Evolutionary conservation across 2,888 invertebrate genomes (phyloP).

Genomic region (Salticus scenicus): DNA sequence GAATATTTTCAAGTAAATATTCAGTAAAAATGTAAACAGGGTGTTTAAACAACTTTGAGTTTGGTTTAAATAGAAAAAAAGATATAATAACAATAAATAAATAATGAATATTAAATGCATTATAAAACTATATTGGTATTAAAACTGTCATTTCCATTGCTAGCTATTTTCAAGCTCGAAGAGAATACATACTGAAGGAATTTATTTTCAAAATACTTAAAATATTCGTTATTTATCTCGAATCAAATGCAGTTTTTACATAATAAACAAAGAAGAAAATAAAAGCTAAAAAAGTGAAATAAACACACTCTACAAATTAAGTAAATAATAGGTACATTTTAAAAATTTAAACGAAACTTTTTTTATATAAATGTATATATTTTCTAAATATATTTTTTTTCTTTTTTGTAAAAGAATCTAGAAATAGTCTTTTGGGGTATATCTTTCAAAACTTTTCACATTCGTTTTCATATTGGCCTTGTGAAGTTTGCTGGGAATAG

Average conservation of each 20-base stretch:
- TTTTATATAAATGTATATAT: not conserved
- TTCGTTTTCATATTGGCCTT: slow-evolving; percentile 50
- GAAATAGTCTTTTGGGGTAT: not conserved
- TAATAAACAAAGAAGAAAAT: not conserved
- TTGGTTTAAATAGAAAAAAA: too few species aligned
- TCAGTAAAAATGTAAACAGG: too few species aligned
- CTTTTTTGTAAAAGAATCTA: not conserved
- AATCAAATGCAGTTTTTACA: not conserved
- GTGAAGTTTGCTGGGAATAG: slow-evolving; percentile 99
- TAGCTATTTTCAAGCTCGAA: too few species aligned
- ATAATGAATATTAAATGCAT: too few species aligned
- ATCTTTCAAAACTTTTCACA: not conserved
- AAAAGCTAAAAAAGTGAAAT: not conserved
- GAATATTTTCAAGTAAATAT: too few species aligned
- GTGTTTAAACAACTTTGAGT: too few species aligned
- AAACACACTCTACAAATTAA: slow-evolving; percentile 16
- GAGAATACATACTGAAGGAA: too few species aligned
- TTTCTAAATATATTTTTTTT: not conserved
- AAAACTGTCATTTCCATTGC: too few species aligned
- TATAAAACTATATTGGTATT: too few species aligned
- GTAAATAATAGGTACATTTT: not conserved
- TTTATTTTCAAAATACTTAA: too few species aligned
- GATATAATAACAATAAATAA: too few species aligned
- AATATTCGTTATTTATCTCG: too few species aligned
- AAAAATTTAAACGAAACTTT: not conserved